These are phyloP conservation scores for Adineta ricciae DNA, from an alignment of 2,888 invertebrate species.

Conservation along the genomic window DNA sequence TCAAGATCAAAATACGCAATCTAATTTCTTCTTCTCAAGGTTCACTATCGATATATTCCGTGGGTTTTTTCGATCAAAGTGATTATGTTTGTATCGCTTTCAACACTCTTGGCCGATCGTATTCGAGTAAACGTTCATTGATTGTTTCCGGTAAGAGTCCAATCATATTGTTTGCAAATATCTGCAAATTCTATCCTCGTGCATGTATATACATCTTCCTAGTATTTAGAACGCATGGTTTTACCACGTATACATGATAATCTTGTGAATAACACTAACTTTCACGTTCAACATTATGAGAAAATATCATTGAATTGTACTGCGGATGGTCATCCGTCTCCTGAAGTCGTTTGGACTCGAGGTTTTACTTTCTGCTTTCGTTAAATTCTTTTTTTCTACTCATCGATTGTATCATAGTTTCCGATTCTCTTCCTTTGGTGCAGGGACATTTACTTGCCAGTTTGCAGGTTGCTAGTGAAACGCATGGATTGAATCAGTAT, in stretches of 20 bases:
- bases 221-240: slow-evolving; percentile 13
- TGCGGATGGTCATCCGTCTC: neutral
- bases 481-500: neutral
- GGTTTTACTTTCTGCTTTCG: neutral
- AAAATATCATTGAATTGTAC: neutral
- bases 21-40: neutral
- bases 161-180: neutral
- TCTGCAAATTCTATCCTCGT: no score
- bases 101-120: neutral
- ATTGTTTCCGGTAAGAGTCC: neutral
- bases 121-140: neutral
- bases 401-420: neutral
- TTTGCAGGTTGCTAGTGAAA: neutral
- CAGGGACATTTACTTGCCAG: neutral
- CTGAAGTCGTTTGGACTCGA: neutral
- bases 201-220: neutral
- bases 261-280: neutral
- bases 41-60: neutral
- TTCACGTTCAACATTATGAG: neutral
- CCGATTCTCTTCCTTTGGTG: neutral
- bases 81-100: neutral
- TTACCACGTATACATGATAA: neutral
- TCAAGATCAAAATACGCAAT: no score
- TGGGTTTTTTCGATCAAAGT: neutral
- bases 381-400: neutral